These are phyloP conservation scores for Leptinotarsa peninsularis DNA, from an alignment of 2,888 invertebrate genomes.

Conservation along the genomic window DNA sequence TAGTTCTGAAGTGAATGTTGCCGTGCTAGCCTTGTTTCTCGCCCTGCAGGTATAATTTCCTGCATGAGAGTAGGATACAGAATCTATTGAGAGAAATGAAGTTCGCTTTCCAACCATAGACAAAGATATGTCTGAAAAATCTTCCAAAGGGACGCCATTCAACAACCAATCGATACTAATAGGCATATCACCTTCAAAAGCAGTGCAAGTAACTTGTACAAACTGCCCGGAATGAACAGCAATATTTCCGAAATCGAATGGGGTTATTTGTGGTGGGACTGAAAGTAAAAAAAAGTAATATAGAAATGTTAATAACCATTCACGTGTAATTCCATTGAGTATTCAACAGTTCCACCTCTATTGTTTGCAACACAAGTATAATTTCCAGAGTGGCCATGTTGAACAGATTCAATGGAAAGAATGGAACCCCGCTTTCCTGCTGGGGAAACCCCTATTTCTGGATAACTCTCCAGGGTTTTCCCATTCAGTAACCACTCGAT, in stretches of 20 bases:
- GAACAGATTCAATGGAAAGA: constrained; percentile 75
- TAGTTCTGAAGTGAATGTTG: constrained; percentile 68
- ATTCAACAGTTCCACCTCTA: constrained; percentile 56
- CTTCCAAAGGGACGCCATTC: constrained; percentile 68
- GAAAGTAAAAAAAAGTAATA: constrained; percentile 37
- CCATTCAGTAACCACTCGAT: constrained; percentile 74
- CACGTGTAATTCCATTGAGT: constrained; percentile 67
- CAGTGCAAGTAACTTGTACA: constrained; percentile 76
- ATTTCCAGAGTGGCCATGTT: constrained; percentile 77
- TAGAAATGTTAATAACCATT: constrained; percentile 41
- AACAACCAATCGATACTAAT: constrained; percentile 77
- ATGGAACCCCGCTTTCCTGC: constrained; percentile 68
- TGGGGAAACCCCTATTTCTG: constrained; percentile 57
- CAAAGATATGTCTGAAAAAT: constrained; percentile 51
- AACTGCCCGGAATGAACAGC: constrained; percentile 76
- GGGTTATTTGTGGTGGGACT: constrained; percentile 55
- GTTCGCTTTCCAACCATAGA: constrained; percentile 68
- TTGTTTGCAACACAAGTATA: constrained; percentile 78
- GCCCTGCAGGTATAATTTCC: constrained; percentile 72
- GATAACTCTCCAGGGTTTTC: constrained; percentile 57
- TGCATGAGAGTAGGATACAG: constrained; percentile 68
- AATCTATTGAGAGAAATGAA: constrained; percentile 73
- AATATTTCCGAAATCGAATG: constrained; percentile 71
- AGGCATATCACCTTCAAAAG: constrained; percentile 78
- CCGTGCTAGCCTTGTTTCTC: constrained; percentile 68